Conservation (phyloP, 2,888 invertebrate species). For the Patella caerulea region DNA sequence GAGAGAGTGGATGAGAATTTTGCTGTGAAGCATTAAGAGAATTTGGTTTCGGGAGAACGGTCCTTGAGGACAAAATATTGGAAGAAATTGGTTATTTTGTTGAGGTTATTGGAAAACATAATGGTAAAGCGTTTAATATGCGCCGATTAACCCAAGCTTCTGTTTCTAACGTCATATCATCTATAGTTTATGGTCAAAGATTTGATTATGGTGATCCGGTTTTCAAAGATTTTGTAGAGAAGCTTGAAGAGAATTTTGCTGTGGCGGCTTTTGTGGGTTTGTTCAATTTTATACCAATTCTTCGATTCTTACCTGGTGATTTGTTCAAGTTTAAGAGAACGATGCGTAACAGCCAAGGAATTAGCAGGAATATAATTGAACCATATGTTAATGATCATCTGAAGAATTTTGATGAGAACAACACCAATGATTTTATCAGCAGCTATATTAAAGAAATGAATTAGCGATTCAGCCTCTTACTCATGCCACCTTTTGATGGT, state of each 20-base stretch:
- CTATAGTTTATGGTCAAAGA: conserved; percentile 20
- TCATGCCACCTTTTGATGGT: too few relatives aligned
- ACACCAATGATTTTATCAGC: conserved; percentile 43
- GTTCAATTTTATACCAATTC: conserved; percentile 31
- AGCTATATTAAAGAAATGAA: conserved; percentile 40
- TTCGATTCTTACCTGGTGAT: conserved; percentile 45
- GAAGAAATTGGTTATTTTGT: conserved; percentile 19
- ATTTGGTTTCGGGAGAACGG: conserved; percentile 20
- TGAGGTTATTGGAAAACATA: conserved; percentile 2
- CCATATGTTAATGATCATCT: conserved; percentile 30
- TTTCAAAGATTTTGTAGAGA: conserved; percentile 20
- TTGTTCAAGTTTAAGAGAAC: conserved; percentile 34
- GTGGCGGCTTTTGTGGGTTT: not conserved
- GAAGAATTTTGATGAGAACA: conserved; percentile 34
- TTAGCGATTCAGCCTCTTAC: too few relatives aligned
- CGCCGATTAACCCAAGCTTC: not conserved
- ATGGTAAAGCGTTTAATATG: conserved; percentile 14
- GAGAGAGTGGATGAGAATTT: conserved; percentile 18
- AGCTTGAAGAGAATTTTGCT: conserved; percentile 16
- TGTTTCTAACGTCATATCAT: conserved; percentile 27
- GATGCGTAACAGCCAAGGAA: conserved; percentile 14
- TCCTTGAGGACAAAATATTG: conserved; percentile 22
- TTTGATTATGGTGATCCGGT: conserved; percentile 25
- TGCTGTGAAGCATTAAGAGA: not conserved
- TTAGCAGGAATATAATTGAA: conserved; percentile 22